Conservation (phyloP, 2,888 invertebrate genomes). For the Lasioglossum leucozonium region DNA sequence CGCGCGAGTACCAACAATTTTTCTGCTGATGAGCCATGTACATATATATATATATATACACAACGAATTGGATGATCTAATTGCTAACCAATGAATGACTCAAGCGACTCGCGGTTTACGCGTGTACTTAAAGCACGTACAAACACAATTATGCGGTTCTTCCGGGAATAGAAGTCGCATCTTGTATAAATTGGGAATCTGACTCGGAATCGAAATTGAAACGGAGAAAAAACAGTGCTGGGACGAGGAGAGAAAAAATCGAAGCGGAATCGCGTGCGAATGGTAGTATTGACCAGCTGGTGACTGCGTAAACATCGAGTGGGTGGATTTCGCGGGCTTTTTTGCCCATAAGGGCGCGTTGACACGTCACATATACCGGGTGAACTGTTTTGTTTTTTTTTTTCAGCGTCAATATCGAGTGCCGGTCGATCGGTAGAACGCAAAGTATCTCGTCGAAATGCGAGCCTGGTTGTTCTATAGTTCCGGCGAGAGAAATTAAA, state of each 20-base stretch:
- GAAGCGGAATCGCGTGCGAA: constrained; percentile 32
- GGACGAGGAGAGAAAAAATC: not conserved
- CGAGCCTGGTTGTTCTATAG: not conserved
- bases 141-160: not conserved
- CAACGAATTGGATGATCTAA: not conserved
- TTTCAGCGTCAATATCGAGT: constrained; percentile 54
- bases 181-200: not conserved
- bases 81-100: not conserved
- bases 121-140: not conserved
- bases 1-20: not conserved
- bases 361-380: constrained; percentile 33
- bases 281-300: constrained; percentile 42
- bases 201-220: not conserved
- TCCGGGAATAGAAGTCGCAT: not conserved
- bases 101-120: not conserved
- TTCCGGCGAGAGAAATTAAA: not conserved
- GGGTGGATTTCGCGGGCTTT: constrained; percentile 37
- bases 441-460: not conserved
- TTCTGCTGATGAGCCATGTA: too few species aligned
- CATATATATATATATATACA: not conserved
- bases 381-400: not conserved
- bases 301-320: constrained; percentile 42
- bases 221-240: constrained; percentile 4
- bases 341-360: constrained; percentile 30
- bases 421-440: constrained; percentile 4